These are phyloP conservation scores for Uropetala carovei DNA, from an alignment of 2,888 invertebrate species.

Conservation along the genomic window DNA sequence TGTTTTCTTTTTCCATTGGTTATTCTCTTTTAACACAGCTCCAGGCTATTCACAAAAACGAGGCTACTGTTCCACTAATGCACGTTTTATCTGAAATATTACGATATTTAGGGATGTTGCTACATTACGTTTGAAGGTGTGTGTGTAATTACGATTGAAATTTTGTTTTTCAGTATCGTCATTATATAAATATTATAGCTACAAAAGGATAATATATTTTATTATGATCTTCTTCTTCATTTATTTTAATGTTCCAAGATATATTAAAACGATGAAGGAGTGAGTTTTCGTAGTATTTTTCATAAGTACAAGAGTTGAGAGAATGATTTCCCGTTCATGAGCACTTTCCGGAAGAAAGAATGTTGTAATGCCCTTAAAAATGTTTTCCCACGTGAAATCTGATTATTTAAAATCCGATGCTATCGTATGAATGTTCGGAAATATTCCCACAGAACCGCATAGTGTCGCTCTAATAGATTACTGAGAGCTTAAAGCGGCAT, in stretches of 20 bases:
- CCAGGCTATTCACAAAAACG: neutral
- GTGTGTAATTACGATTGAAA: no score
- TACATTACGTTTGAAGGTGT: no score
- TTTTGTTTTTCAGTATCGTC: no score
- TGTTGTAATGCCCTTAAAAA: neutral
- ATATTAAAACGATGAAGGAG: neutral
- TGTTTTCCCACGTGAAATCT: neutral
- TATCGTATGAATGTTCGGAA: neutral
- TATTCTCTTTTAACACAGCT: neutral
- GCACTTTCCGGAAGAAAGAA: neutral
- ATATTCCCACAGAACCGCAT: neutral
- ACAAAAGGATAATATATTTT: no score
- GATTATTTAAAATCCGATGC: neutral
- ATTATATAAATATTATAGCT: no score
- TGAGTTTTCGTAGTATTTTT: neutral
- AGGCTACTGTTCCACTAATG: no score
- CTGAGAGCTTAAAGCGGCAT: neutral
- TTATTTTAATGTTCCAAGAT: no score
- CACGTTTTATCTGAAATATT: no score
- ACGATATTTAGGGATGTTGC: no score
- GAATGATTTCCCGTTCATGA: neutral
- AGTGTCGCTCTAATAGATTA: neutral
- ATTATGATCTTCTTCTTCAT: no score
- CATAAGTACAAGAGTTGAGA: neutral
- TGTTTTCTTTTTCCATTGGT: neutral